Base-by-base conservation (phyloP, 2,888 invertebrate species). In the Tortricodes alternella region DNA sequence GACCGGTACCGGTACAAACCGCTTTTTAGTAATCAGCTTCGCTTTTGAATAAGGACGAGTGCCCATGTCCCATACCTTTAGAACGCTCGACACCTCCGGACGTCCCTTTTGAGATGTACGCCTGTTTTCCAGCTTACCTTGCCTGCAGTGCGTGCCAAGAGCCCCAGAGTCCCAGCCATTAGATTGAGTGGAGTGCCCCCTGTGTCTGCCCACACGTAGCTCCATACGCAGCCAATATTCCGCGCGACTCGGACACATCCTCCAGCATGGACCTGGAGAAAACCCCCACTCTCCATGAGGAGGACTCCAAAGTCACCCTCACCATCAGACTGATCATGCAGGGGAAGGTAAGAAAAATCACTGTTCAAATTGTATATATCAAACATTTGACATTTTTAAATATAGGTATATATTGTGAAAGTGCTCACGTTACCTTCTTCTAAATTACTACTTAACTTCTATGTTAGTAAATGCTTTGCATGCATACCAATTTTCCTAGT, bases 241-340 rank as follows among this genome's bases (percentile, higher is more conserved):
- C 91, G 80, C 89, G 87, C 79, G 85, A 90, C 81, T 80, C 84
- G 88, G 89, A 89, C 82, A 78, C 87, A 82, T 85, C 89, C 76
- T 85, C 89, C 88, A 89, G 89, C 88, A 94, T 93, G 93, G 94
- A 94, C 74, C 92, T 93, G 92, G 94, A 94, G 85, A 94, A 93
- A 89, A 66, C 82, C 83, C 85, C 89, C 72, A 87, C 92, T 82
- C 92, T 92, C 85, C 92, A 94, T 76, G 95, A 94, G 88, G 96
- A 96, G 90, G 96, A 96, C 92, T 95, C 96, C 73, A 95, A 95
- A 92, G 96, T 98, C 91, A 98, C 98, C 84, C 95, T 99, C 89
- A 99, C 99, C 89, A 97, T 99, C 92, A 95, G 99, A 92, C 95
- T 99, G 93, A 97, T 99, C 91, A 99, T 99, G 99, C 99, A 99